These are phyloP conservation scores for Polypedilum pembai DNA, from an alignment of 1,140 invertebrate species.

Conservation along the genomic window DNA sequence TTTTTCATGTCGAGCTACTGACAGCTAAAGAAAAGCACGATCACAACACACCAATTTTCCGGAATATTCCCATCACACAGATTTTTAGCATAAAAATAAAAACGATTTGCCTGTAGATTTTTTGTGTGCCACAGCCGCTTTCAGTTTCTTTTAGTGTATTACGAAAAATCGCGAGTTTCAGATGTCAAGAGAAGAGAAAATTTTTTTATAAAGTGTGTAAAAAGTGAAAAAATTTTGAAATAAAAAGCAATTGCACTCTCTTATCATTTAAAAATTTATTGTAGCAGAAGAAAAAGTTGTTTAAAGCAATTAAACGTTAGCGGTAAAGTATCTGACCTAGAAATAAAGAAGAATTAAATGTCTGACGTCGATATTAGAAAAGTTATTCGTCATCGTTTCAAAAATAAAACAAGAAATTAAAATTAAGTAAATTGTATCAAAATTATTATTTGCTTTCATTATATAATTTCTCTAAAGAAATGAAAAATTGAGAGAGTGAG, in stretches of 20 bases:
- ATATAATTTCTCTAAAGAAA: too few relatives aligned
- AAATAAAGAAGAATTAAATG: too few relatives aligned
- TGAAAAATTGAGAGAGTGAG: too few relatives aligned
- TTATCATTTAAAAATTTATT: too few relatives aligned
- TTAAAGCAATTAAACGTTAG: too few relatives aligned
- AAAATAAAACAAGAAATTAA: background rate
- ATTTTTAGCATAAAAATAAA: constrained; percentile 25
- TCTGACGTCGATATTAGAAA: too few relatives aligned
- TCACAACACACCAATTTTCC: background rate
- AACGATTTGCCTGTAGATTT: constrained; percentile 4
- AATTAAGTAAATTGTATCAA: too few relatives aligned
- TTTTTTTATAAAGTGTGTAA: background rate
- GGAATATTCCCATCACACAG: background rate
- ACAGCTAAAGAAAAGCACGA: background rate
- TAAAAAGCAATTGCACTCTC: too few relatives aligned
- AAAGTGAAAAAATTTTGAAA: background rate
- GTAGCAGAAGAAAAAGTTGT: too few relatives aligned
- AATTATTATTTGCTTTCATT: too few relatives aligned
- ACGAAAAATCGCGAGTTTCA: constrained; percentile 5
- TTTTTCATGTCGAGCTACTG: background rate
- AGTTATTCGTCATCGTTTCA: background rate
- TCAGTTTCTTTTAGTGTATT: background rate
- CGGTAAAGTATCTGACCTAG: too few relatives aligned
- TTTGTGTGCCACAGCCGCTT: background rate
- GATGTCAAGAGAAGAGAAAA: background rate